Evolutionary conservation across 2,888 invertebrate genomes (phyloP).

Genomic region (Thecophora atra): DNA sequence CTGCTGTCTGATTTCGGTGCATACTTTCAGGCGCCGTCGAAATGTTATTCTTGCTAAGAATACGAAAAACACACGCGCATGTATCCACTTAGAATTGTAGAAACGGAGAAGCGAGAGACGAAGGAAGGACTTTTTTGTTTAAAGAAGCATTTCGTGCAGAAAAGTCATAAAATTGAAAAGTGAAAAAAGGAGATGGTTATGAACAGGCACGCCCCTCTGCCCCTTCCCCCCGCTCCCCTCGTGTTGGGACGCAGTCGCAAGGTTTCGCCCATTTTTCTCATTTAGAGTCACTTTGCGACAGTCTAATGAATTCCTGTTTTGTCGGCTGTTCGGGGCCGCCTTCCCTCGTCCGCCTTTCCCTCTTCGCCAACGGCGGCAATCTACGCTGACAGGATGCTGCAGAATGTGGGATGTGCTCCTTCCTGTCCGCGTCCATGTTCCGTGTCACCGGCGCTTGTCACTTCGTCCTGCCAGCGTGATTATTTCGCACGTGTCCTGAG

Average conservation of each 20-base stretch:
- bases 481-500: conserved; percentile 3
- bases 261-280: conserved; percentile 16
- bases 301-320: conserved; percentile 30
- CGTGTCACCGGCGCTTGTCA: not conserved
- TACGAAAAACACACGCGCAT: not conserved
- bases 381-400: not conserved
- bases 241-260: not conserved
- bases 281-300: conserved; percentile 6
- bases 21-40: not conserved
- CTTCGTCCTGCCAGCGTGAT: conserved; percentile 4
- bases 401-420: conserved; percentile 8
- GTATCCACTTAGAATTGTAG: not conserved
- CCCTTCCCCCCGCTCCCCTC: not conserved
- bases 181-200: not conserved
- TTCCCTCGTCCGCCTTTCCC: too few species aligned
- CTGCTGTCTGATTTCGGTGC: conserved; percentile 15
- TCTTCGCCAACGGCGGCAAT: too few species aligned
- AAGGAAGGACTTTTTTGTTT: not conserved
- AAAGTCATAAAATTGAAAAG: conserved; percentile 5
- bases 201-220: not conserved
- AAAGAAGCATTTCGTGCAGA: not conserved
- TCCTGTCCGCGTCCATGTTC: not conserved
- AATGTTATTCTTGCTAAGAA: conserved; percentile 10
- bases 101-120: not conserved
- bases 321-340: not conserved